Evolutionary conservation across 2,797 vertebrate genomes (phyloP).

Genomic region (Enoplosus armatus): DNA sequence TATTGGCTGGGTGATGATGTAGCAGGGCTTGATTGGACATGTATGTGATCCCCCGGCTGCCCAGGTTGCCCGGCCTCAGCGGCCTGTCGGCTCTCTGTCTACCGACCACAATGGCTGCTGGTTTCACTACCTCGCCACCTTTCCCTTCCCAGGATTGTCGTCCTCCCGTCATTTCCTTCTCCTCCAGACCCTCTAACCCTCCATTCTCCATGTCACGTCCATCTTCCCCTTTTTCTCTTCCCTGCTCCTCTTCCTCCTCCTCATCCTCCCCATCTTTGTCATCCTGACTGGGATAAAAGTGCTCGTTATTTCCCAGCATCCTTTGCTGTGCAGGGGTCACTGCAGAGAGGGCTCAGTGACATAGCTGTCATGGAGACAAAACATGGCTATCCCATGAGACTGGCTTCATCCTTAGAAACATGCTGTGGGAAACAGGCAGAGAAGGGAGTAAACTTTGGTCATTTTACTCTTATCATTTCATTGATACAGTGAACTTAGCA

Average conservation of each 20-base stretch:
- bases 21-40: conserved; percentile 73
- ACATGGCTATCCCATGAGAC: conserved; percentile 83
- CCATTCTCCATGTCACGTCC: conserved; percentile 75
- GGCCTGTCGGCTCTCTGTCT: conserved; percentile 84
- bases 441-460: conserved; percentile 66
- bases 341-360: conserved; percentile 90
- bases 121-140: conserved; percentile 80
- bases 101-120: conserved; percentile 84
- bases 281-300: conserved; percentile 88
- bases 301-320: conserved; percentile 88
- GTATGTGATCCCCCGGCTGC: conserved; percentile 69
- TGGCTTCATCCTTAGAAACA: conserved; percentile 82
- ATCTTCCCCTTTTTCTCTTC: conserved; percentile 80
- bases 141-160: conserved; percentile 80
- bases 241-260: conserved; percentile 87
- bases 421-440: conserved; percentile 80
- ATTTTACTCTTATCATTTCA: conserved; percentile 39
- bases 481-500: conserved; percentile 43
- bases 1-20: conserved; percentile 77
- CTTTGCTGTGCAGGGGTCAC: conserved; percentile 87
- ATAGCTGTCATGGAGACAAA: conserved; percentile 85
- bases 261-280: conserved; percentile 90
- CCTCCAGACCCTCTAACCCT: conserved; percentile 75
- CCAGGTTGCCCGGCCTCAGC: conserved; percentile 78
- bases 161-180: conserved; percentile 76